phyloP scores from a whole-genome alignment of 2,113 vertebrate species.

The Alexandromys fortis region DNA sequence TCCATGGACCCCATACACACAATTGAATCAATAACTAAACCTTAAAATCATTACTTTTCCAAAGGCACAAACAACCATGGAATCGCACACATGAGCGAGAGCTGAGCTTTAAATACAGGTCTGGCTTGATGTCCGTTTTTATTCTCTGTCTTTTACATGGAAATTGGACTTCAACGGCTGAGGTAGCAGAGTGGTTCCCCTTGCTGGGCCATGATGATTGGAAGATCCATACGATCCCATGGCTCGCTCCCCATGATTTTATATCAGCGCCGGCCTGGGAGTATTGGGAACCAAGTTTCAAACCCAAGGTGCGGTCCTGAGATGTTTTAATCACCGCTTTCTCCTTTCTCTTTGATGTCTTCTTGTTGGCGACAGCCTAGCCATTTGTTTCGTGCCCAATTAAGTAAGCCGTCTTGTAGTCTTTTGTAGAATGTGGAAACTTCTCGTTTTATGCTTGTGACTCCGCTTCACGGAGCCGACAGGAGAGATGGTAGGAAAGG shows the following conservation, averaged over 20 bases:
- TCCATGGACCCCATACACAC: no score
- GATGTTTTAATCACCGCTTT: slow-evolving; percentile 68
- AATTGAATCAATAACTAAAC: background rate
- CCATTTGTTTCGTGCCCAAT: slow-evolving; percentile 63
- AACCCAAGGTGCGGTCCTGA: background rate
- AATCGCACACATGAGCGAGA: background rate
- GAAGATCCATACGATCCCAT: background rate
- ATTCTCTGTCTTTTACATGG: background rate
- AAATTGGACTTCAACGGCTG: background rate
- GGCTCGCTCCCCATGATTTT: background rate
- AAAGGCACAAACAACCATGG: background rate
- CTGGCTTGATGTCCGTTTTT: slow-evolving; percentile 34
- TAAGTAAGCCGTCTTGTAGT: slow-evolving; percentile 67
- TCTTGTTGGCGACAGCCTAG: slow-evolving; percentile 62
- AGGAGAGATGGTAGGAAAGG: slow-evolving; percentile 70
- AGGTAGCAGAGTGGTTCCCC: background rate
- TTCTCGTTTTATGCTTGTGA: slow-evolving; percentile 71
- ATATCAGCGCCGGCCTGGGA: background rate
- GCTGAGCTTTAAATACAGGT: background rate
- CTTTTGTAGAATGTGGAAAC: slow-evolving; percentile 70
- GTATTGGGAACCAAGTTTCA: slow-evolving; percentile 5
- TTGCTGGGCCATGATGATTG: background rate
- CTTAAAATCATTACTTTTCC: background rate
- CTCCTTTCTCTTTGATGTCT: slow-evolving; percentile 51
- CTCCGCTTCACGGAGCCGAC: slow-evolving; percentile 49